Evolutionary conservation across 2,888 invertebrate species (phyloP), one percentile per base, ranked within the genome.

Genomic region (Epinotia nisella): DNA sequence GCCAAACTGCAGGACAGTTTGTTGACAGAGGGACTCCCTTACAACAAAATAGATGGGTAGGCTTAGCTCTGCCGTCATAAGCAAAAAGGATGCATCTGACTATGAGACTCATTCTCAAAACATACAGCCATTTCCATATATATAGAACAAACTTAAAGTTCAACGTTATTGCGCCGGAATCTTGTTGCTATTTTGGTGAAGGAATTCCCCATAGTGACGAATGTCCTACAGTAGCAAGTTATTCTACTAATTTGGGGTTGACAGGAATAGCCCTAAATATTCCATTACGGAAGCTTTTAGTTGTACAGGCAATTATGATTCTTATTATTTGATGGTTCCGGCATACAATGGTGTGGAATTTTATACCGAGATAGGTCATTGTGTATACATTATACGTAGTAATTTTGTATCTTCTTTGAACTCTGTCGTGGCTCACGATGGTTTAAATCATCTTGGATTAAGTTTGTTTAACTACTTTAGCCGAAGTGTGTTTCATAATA

Each of bases 211-310:
- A 15, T 21, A 19, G 61, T 68, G 72, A 72, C 24, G 5, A 62
- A 72, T 62, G 62, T 29, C 35, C 24, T 59, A 45, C 35, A 21
- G 55, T 15, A 49, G 45, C 55, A 72, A 72, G 72, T 62, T 72
- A 68, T 72, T 55, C 67, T 49, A 72, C 72, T 72, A 62, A 72
- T 72, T 72, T 68, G 56, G 72, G 62, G 59, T 29, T 59, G 39
- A 58, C 67, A 56, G 62, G 56, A 72, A 72, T 72, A 72, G 56
- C 67, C 41, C 64, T 10, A 24, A 41, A 56, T 39, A 56, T 15
- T 24, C 49, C 24, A 5, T n/a, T 21, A 29, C 29, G 10, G 49
- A n/a, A 24, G 62, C 17, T 24, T n/a, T 10, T 49, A 24, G 62
- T 49, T 49, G n/a, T 51, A 62, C 62, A 62, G 1, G 29, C 49